phyloP scores from a whole-genome alignment of 1,140 invertebrate species.

The Manduca sexta region DNA sequence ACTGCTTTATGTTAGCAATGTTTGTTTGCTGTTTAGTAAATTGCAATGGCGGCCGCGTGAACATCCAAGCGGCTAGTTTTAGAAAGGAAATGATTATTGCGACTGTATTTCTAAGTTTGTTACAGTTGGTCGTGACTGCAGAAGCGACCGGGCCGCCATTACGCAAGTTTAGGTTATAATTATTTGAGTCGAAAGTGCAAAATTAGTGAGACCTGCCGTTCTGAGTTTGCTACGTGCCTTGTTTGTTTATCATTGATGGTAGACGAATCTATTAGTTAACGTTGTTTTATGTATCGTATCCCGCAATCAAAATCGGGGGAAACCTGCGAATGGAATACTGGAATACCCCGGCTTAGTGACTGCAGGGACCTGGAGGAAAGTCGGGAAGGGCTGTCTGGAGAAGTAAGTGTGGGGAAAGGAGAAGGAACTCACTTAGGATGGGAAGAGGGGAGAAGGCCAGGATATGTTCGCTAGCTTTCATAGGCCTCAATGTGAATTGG shows the following conservation, averaged over 20 bases:
- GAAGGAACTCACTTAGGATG: too few species aligned
- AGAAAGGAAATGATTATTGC: not conserved
- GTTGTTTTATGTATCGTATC: not conserved
- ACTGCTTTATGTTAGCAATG: slow-evolving; percentile 43
- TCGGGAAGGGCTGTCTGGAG: not conserved
- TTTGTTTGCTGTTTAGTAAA: slow-evolving; percentile 9
- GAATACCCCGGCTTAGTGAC: too few species aligned
- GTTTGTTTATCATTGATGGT: not conserved
- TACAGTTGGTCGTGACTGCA: slow-evolving; percentile 64
- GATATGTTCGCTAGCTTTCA: too few species aligned
- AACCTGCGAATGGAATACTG: too few species aligned
- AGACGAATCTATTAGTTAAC: too few species aligned
- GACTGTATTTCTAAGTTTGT: slow-evolving; percentile 24
- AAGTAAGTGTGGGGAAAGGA: not conserved
- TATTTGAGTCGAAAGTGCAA: slow-evolving; percentile 62
- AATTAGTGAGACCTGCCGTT: slow-evolving; percentile 42
- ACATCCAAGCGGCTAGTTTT: slow-evolving; percentile 15
- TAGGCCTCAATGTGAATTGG: too few species aligned
- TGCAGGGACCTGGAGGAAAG: too few species aligned
- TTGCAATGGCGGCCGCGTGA: slow-evolving; percentile 5
- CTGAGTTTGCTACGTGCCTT: not conserved
- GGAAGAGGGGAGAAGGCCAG: too few species aligned
- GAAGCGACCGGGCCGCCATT: slow-evolving; percentile 51
- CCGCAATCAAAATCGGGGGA: too few species aligned
- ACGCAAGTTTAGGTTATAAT: slow-evolving; percentile 60